A percentile compares a stretch with the other conserved stretches of the same genome.
Evolutionary conservation across 2,797 vertebrate genomes (phyloP).

Genomic region (Brachyrhaphis roseni): DNA sequence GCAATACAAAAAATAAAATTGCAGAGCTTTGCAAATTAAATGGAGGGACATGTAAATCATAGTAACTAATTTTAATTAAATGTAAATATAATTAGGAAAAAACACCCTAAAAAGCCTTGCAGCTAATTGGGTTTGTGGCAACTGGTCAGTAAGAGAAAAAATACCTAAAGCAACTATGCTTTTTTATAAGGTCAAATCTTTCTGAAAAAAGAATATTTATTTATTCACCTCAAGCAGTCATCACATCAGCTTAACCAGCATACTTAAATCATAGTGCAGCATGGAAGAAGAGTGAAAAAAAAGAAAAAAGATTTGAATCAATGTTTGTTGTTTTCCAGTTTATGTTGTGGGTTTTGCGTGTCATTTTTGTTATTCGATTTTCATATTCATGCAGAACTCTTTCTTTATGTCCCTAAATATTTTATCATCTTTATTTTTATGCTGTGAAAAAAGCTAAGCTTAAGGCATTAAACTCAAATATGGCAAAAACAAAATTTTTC

Average conservation of each 20-base stretch:
- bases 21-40: neutral
- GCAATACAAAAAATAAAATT: slow-evolving; percentile 7
- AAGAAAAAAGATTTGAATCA: neutral
- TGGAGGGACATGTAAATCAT: neutral
- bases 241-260: neutral
- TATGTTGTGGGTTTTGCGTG: neutral
- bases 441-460: neutral
- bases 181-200: neutral
- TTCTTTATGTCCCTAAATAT: neutral
- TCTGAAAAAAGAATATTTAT: neutral
- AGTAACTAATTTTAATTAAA: neutral
- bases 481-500: neutral
- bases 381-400: neutral
- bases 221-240: neutral
- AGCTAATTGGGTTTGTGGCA: neutral
- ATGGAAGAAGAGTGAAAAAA: neutral
- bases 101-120: neutral
- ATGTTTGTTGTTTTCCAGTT: neutral
- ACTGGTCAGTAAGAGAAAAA: neutral
- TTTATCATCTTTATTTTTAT: neutral
- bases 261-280: neutral
- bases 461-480: neutral
- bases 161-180: neutral
- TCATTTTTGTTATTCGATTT: neutral
- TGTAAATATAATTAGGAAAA: neutral